phyloP scores from a whole-genome alignment of 2,113 vertebrate species.

The Catharus fuscescens region DNA sequence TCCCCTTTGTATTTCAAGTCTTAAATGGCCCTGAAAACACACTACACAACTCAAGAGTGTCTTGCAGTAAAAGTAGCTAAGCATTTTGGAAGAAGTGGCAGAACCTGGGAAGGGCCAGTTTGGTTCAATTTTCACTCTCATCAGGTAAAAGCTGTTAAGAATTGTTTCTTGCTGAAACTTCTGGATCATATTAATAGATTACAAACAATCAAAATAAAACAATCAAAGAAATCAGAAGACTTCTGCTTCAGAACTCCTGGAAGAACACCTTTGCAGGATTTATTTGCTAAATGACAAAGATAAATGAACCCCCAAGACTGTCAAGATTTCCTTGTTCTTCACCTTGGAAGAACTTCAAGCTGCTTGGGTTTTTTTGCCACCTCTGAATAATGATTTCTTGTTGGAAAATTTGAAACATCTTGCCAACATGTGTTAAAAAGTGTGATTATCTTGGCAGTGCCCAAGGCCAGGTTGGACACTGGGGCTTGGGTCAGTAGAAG shows the following conservation, averaged over 20 bases:
- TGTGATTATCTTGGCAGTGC: neutral
- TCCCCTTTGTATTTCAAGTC: neutral
- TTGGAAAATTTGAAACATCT: neutral
- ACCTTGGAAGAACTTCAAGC: neutral
- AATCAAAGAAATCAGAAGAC: neutral
- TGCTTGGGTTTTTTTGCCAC: neutral
- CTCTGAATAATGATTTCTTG: neutral
- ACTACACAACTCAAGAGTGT: neutral
- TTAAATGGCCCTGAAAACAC: neutral
- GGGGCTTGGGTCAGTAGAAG: neutral
- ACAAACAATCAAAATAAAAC: neutral
- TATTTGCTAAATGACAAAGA: neutral
- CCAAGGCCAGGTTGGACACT: rapidly evolving
- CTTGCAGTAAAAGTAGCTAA: neutral
- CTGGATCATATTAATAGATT: neutral
- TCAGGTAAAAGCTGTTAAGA: neutral
- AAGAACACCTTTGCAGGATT: neutral
- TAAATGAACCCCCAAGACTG: neutral
- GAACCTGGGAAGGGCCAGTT: neutral
- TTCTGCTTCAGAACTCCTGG: neutral
- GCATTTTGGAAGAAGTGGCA: neutral
- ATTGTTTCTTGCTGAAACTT: neutral
- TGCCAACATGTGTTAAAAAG: neutral
- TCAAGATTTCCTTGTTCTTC: neutral
- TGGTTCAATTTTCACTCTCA: neutral